These are phyloP conservation scores for Calliphora vicina DNA, from an alignment of 1,140 invertebrate species.

Conservation along the genomic window DNA sequence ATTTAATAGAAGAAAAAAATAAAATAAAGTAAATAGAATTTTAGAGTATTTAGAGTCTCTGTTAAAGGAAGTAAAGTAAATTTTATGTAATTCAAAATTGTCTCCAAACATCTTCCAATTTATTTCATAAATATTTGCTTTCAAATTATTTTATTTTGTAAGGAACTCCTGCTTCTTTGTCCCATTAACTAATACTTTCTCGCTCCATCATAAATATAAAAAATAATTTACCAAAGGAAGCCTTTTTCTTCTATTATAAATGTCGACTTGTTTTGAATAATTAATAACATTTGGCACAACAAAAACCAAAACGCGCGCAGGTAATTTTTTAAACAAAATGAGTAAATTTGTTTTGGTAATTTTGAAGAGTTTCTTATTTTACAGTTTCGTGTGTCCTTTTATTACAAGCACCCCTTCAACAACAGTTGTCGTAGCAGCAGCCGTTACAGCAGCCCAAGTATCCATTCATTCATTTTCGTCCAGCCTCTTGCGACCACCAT, in stretches of 20 bases:
- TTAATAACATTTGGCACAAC: neutral
- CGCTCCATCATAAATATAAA: neutral
- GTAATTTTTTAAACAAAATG: neutral
- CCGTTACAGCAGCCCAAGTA: neutral
- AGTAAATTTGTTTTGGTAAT: neutral
- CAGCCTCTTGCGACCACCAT: neutral
- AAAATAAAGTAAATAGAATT: too few species aligned
- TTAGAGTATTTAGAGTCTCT: too few species aligned
- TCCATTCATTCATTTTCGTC: neutral
- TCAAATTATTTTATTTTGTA: too few species aligned
- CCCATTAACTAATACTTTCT: neutral
- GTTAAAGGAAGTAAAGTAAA: too few species aligned
- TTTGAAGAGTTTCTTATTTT: neutral
- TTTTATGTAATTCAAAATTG: too few species aligned
- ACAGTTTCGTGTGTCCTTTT: neutral
- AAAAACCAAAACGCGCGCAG: neutral
- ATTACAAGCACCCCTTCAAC: conserved; percentile 17
- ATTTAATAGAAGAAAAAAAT: neutral
- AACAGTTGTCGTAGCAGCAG: neutral
- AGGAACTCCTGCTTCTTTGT: neutral
- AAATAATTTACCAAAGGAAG: neutral
- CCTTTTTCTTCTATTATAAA: conserved; percentile 19
- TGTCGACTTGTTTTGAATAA: conserved; percentile 35
- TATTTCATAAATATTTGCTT: too few species aligned
- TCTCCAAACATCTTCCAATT: too few species aligned